phyloP scores from a whole-genome alignment of 2,888 invertebrate species.

The Tachina fera region DNA sequence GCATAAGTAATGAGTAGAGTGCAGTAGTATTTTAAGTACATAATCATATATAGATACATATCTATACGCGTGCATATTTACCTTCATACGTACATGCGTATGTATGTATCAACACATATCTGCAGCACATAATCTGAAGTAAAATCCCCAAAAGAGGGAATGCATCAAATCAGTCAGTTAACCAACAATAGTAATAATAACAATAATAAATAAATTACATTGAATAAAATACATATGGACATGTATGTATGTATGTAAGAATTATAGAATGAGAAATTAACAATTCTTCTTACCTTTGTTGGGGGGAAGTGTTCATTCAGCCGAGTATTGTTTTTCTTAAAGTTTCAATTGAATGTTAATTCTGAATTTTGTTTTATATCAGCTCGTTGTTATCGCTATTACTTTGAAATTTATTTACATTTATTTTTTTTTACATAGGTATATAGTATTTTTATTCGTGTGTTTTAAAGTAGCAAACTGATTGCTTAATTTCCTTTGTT shows the following conservation, averaged over 20 bases:
- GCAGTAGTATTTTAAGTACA: background rate
- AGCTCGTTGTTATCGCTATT: conserved; percentile 11
- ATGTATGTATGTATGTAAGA: too few species aligned
- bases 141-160: conserved; percentile 30
- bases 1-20: conserved; percentile 25
- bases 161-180: background rate
- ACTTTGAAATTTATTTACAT: conserved; percentile 38
- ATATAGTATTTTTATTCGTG: background rate
- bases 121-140: background rate
- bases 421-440: background rate
- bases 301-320: background rate
- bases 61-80: background rate
- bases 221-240: too few species aligned
- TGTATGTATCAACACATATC: background rate
- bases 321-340: conserved; percentile 28
- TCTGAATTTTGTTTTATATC: conserved; percentile 15
- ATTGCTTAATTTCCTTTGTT: conserved; percentile 51
- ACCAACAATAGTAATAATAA: conserved; percentile 10
- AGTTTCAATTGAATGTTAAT: conserved; percentile 50
- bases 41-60: background rate
- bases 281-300: conserved; percentile 25
- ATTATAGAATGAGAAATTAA: background rate
- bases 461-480: conserved; percentile 25
- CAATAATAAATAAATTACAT: conserved; percentile 10
- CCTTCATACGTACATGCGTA: background rate